Evolutionary conservation across 2,113 vertebrate genomes (phyloP), one percentile per base, ranked within the genome.

Genomic region (Empidonax traillii): DNA sequence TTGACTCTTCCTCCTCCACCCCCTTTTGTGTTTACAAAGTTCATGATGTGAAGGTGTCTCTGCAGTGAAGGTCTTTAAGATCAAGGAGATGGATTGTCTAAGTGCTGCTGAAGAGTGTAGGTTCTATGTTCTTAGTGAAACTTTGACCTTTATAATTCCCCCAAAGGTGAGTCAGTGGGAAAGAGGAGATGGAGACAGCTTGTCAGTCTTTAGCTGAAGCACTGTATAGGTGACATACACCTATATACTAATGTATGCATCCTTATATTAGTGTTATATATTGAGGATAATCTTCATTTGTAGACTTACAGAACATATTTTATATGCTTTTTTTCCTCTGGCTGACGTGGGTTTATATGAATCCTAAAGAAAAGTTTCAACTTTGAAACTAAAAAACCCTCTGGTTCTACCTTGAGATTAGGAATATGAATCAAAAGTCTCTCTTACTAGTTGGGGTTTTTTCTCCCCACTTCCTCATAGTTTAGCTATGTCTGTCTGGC

Each of bases 11-110:
- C 44, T 89, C 30, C 10, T 12, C 27, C 27, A n/a, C 20, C 5
- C 41, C 3, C 1, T 71, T 86, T 66, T 84, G 8, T 66, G 14
- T 90, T 94, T 74, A 41, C 25, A 51, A 84, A 92, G 37, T 77
- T 89, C 51, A 46, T 51, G 47, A 73, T 28, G 20, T 0, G 0
- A 75, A 43, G 6, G 10, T 46, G 17, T 22, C n/a, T 31, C 35
- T 53, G 24, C 31, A 52, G 2, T 5, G 2, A 51, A 24, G 22
- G 20, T 61, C 17, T 46, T 10, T 53, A 8, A 46, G 10, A 35
- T 61, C 9, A 24, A 33, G 27, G 14, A 27, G 9, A 17, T 58
- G 9, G 7, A 46, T 93, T 78, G 23, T 35, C 35, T 25, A 52
- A 22, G 13, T 35, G 22, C 39, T 66, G 28, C 66, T 53, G 51